Evolutionary conservation across 2,797 vertebrate species (phyloP).

Genomic region (Rhadinocentrus ornatus): DNA sequence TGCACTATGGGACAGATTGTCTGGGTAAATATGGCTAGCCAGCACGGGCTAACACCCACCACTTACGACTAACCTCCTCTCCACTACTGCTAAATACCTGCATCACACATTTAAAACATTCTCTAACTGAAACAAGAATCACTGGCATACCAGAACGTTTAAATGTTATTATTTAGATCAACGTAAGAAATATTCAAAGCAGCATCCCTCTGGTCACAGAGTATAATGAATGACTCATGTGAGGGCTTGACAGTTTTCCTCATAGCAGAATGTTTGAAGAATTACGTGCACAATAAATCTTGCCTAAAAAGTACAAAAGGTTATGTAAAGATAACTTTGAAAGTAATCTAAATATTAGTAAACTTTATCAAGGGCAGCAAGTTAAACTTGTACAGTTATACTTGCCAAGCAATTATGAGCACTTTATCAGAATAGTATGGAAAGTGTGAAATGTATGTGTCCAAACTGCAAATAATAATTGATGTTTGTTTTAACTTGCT

Average conservation of each 20-base stretch:
- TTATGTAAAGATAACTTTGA: slow-evolving; percentile 63
- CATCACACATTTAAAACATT: slow-evolving; percentile 29
- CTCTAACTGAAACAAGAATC: not conserved
- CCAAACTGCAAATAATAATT: slow-evolving; percentile 68
- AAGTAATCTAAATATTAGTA: slow-evolving; percentile 68
- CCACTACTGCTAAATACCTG: slow-evolving; percentile 41
- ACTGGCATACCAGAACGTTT: slow-evolving; percentile 36
- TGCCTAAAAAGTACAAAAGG: slow-evolving; percentile 50
- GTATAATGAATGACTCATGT: slow-evolving; percentile 50
- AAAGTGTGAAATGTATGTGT: slow-evolving; percentile 50
- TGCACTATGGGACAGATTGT: slow-evolving; percentile 69
- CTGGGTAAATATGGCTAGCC: slow-evolving; percentile 52
- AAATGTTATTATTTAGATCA: slow-evolving; percentile 31
- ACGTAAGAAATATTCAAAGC: slow-evolving; percentile 18
- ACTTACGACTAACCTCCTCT: slow-evolving; percentile 40
- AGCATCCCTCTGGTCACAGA: slow-evolving; percentile 13
- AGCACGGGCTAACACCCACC: slow-evolving; percentile 48
- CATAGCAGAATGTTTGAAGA: slow-evolving; percentile 64
- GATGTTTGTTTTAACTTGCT: slow-evolving; percentile 66
- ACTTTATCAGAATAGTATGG: slow-evolving; percentile 45
- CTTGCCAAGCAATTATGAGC: slow-evolving; percentile 48
- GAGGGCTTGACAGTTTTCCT: slow-evolving; percentile 33
- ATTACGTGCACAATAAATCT: slow-evolving; percentile 62
- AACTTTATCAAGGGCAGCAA: slow-evolving; percentile 49
- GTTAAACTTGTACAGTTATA: slow-evolving; percentile 30